These are phyloP conservation scores for Monomorium pharaonis DNA, from an alignment of 1,140 invertebrate genomes.

Conservation along the genomic window DNA sequence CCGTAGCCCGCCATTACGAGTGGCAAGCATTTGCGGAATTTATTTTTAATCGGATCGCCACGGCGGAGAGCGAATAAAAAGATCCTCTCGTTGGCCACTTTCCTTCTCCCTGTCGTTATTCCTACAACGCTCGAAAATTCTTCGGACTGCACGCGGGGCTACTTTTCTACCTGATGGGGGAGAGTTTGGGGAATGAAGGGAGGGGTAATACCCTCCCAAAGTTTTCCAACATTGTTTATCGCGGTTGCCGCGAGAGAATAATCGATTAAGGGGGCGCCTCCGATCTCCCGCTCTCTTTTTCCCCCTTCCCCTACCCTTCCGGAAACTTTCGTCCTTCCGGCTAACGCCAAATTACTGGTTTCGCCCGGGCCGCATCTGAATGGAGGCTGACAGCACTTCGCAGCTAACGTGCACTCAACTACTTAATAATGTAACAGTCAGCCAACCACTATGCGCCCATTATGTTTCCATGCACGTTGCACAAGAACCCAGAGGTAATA, in stretches of 20 bases:
- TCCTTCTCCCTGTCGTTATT: constrained; percentile 1
- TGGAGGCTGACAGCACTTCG: constrained; percentile 78
- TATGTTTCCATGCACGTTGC: constrained; percentile 77
- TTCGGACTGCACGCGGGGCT: constrained; percentile 20
- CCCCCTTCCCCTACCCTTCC: not conserved
- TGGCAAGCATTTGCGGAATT: constrained; percentile 50
- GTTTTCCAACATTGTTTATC: constrained; percentile 60
- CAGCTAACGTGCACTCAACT: constrained; percentile 79
- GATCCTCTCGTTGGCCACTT: constrained; percentile 24
- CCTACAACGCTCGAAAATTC: constrained; percentile 42
- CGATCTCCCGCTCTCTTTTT: constrained; percentile 35
- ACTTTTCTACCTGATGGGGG: constrained; percentile 22
- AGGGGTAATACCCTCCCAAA: constrained; percentile 17
- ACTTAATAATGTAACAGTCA: constrained; percentile 82
- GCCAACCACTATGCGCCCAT: constrained; percentile 79
- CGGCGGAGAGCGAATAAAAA: constrained; percentile 39
- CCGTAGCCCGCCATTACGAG: constrained; percentile 15
- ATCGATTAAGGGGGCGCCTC: constrained; percentile 42
- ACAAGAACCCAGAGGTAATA: constrained; percentile 70
- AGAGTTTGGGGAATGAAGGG: not conserved
- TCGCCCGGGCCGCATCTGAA: constrained; percentile 68
- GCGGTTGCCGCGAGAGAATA: constrained; percentile 58
- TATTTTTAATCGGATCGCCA: constrained; percentile 56
- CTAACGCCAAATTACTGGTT: constrained; percentile 67
- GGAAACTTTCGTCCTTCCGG: constrained; percentile 58